Conservation (phyloP, 2,888 invertebrate genomes). For the Quadroppia sp. region DNA sequence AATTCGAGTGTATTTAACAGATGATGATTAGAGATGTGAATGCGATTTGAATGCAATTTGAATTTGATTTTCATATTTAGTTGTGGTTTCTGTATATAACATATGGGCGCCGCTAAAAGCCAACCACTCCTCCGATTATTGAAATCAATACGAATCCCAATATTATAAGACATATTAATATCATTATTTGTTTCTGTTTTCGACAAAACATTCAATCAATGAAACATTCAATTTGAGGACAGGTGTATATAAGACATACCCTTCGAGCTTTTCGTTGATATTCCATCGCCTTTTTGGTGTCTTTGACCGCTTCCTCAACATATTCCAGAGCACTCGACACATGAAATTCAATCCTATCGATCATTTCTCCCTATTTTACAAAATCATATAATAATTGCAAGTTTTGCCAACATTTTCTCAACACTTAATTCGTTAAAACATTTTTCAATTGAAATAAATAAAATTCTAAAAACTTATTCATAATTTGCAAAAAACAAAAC, state of each 20-base stretch:
- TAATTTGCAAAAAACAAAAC: too few relatives aligned
- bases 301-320: constrained; percentile 58
- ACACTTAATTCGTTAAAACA: neutral
- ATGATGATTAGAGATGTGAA: constrained; percentile 13
- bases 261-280: constrained; percentile 58
- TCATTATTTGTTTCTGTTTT: constrained; percentile 85
- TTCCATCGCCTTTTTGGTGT: constrained; percentile 59
- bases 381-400: constrained; percentile 99
- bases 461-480: neutral
- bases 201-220: neutral
- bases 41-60: neutral
- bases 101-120: constrained; percentile 24
- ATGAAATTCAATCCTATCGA: constrained; percentile 60
- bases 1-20: constrained; percentile 18
- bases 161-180: constrained; percentile 79
- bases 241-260: constrained; percentile 53
- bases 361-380: constrained; percentile 59
- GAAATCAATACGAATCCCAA: constrained; percentile 68
- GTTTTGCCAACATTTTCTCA: constrained; percentile 53
- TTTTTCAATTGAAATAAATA: neutral
- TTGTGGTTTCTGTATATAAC: neutral
- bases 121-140: constrained; percentile 47
- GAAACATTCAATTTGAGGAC: too few relatives aligned
- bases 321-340: constrained; percentile 60
- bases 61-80: neutral